These are phyloP conservation scores for Huso huso DNA, from an alignment of 2,797 vertebrate genomes.

Conservation along the genomic window DNA sequence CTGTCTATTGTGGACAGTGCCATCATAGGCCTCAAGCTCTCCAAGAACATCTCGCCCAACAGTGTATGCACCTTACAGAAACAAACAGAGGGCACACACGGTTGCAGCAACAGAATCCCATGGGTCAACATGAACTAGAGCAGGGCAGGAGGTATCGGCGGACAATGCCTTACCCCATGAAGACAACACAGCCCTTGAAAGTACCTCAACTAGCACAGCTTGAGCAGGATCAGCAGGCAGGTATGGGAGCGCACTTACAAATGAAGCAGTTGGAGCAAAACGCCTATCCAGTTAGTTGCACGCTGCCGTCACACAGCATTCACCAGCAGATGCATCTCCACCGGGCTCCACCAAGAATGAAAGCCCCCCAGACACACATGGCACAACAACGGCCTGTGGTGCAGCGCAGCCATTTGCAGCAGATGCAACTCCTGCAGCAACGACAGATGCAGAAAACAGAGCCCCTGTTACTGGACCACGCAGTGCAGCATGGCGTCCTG, in stretches of 20 bases:
- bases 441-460: slow-evolving; percentile 33
- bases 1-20: slow-evolving; percentile 76
- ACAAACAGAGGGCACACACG: slow-evolving; percentile 51
- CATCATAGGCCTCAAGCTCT: slow-evolving; percentile 42
- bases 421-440: slow-evolving; percentile 28
- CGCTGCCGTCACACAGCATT: slow-evolving; percentile 43
- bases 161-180: slow-evolving; percentile 32
- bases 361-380: slow-evolving; percentile 34
- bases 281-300: slow-evolving; percentile 42
- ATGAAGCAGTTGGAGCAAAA: slow-evolving; percentile 40
- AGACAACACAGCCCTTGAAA: slow-evolving; percentile 37
- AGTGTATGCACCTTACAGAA: slow-evolving; percentile 35
- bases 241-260: slow-evolving; percentile 29
- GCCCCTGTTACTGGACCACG: slow-evolving; percentile 35
- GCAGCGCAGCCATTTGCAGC: slow-evolving; percentile 31
- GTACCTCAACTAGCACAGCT: slow-evolving; percentile 25
- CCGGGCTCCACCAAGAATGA: slow-evolving; percentile 42
- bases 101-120: slow-evolving; percentile 32
- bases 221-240: slow-evolving; percentile 27
- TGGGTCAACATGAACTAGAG: slow-evolving; percentile 39
- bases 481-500: slow-evolving; percentile 59
- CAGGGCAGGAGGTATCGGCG: slow-evolving; percentile 44
- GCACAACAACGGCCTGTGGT: slow-evolving; percentile 30
- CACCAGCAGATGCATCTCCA: slow-evolving; percentile 44
- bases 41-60: slow-evolving; percentile 45